These are phyloP conservation scores for Scortum barcoo DNA, from an alignment of 2,113 vertebrate species.

Conservation along the genomic window DNA sequence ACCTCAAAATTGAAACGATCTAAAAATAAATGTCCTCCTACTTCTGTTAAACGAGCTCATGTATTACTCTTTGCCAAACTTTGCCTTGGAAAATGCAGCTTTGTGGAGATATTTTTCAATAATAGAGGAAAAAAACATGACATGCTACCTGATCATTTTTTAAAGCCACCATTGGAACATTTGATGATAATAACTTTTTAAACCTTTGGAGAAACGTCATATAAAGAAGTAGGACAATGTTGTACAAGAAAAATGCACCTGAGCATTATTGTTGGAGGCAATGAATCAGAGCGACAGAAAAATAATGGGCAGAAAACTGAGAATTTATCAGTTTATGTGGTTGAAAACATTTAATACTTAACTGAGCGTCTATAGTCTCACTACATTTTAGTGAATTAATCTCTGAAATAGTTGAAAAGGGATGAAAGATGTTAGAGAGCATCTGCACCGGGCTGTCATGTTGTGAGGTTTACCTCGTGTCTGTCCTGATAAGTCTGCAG, in stretches of 20 bases:
- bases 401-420: background rate
- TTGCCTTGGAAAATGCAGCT: too few species aligned
- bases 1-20: too few species aligned
- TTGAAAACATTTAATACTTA: background rate
- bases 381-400: background rate
- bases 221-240: background rate
- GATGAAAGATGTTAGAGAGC: background rate
- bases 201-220: too few species aligned
- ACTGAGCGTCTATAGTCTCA: background rate
- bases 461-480: constrained; percentile 16
- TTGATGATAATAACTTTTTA: background rate
- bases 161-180: background rate
- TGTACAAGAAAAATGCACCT: background rate
- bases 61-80: too few species aligned
- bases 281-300: background rate
- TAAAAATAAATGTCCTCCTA: too few species aligned
- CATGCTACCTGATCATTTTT: too few species aligned
- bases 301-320: background rate
- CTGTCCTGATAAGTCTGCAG: constrained; percentile 14
- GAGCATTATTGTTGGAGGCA: background rate
- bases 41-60: too few species aligned
- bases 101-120: too few species aligned
- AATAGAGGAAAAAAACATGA: too few species aligned
- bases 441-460: constrained; percentile 15
- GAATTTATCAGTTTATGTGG: background rate